Percentiles rank a stretch among this genome's conserved stretches.
These are phyloP conservation scores for Poeciliopsis paucimaculata DNA, from an alignment of 2,797 vertebrate genomes.

Conservation along the genomic window DNA sequence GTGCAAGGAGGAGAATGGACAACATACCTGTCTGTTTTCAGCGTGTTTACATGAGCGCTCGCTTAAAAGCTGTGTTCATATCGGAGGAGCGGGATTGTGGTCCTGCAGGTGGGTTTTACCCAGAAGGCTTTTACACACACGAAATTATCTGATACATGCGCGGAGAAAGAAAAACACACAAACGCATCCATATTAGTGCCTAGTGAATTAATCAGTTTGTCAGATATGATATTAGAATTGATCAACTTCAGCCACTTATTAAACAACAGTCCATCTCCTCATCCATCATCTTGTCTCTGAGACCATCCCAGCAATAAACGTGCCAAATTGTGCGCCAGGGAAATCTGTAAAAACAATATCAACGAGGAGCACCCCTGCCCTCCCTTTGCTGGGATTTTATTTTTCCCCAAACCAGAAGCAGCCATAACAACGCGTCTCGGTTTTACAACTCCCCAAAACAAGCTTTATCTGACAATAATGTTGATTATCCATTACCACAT, in stretches of 20 bases:
- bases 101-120: conserved; percentile 76
- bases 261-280: conserved; percentile 23
- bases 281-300: conserved; percentile 45
- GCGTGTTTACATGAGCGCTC: neutral
- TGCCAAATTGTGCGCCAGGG: conserved; percentile 34
- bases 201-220: conserved; percentile 38
- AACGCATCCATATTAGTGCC: conserved; percentile 5
- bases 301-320: conserved; percentile 20
- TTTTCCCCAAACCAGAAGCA: neutral
- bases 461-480: neutral
- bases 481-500: neutral
- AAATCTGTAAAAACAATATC: conserved; percentile 1
- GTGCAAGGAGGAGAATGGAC: neutral
- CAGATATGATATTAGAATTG: conserved; percentile 21
- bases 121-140: conserved; percentile 77
- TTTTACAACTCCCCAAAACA: neutral
- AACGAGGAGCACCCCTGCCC: neutral
- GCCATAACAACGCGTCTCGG: neutral
- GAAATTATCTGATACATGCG: conserved; percentile 42
- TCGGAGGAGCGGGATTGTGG: conserved; percentile 12
- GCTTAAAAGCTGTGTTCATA: neutral
- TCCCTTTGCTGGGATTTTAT: neutral
- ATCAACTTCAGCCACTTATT: conserved; percentile 31
- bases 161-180: conserved; percentile 16
- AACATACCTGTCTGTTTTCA: conserved; percentile 6